Base-by-base conservation (phyloP, 2,888 invertebrate genomes). In the Rhagonycha lutea region DNA sequence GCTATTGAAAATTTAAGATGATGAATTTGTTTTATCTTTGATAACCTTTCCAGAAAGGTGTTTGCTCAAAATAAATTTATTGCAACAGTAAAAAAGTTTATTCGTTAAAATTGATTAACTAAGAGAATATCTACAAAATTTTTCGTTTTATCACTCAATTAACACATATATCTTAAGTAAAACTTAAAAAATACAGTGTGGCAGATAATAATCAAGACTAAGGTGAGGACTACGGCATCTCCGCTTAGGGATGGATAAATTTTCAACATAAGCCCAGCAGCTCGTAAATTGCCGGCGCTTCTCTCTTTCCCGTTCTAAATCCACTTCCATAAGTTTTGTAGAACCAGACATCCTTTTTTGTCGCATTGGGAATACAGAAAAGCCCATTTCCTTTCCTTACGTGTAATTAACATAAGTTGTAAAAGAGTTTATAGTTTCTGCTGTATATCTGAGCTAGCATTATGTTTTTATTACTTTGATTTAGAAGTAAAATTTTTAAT, bases 181-280 rank as follows among this genome's bases (percentile, higher is more conserved):
- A 68, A 68, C 68, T 32, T 28, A 29, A 68, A 68, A 68, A 68
- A 68, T 68, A 83, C 82, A 74, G 78, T 80, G 79, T 81, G 65
- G 75, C 78, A 81, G 81, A 83, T 85, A 85, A 85, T 86, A 86
- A 86, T 86, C 86, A 86, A 86, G 85, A 86, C 85, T 85, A 86
- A 85, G 83, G 84, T 84, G 83, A 83, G 83, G 81, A 81, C 81
- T 83, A 84, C 82, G 77, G 79, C 79, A 77, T 63, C 82, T 81
- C 82, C 82, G 80, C 79, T 81, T 75, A 78, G 83, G 82, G 83
- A 84, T 78, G 84, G 84, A 85, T 85, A 85, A 85, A 85, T 85
- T 85, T 83, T 79, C 81, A 82, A 80, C 82, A 83, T 85, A 85
- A 85, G 83, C 85, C 85, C 83, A 83, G 83, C 83, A 83, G 85